Percentiles rank a stretch among this genome's conserved stretches.
These are phyloP conservation scores for Dromaius novaehollandiae DNA, from an alignment of 2,113 vertebrate species.

Conservation along the genomic window DNA sequence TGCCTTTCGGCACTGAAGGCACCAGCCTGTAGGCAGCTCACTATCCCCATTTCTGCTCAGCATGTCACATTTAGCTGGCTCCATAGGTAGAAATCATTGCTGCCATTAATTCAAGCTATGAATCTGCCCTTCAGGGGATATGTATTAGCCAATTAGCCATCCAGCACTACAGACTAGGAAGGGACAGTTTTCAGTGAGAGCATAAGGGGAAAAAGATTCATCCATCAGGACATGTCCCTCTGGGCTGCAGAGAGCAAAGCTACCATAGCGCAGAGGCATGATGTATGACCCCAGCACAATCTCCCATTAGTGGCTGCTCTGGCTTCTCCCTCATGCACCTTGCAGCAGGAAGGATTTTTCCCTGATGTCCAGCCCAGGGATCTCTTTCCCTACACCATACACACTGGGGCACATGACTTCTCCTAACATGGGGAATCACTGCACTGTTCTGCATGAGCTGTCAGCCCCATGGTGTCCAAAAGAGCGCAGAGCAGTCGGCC, in stretches of 20 bases:
- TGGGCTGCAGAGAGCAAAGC: not conserved
- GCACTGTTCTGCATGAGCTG: accelerated
- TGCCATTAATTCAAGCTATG: no score
- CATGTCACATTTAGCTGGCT: no score
- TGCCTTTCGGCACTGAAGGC: not conserved
- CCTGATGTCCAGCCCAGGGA: not conserved
- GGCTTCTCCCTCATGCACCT: not conserved
- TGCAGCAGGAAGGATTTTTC: not conserved
- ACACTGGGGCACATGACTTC: not conserved
- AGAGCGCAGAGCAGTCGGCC: not conserved
- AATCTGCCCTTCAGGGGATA: no score
- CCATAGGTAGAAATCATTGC: no score
- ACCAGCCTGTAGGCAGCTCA: no score
- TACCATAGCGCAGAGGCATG: accelerated
- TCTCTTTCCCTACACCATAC: accelerated
- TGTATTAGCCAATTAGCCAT: no score
- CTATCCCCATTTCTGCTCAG: no score
- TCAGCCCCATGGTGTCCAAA: not conserved
- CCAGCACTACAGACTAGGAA: no score
- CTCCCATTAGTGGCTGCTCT: not conserved
- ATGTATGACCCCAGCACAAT: accelerated
- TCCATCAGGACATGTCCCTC: no score
- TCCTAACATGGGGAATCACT: accelerated
- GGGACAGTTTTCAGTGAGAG: no score
- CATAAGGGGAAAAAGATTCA: no score